Base-by-base conservation (phyloP, 1,140 invertebrate species). In the Maniola jurtina region DNA sequence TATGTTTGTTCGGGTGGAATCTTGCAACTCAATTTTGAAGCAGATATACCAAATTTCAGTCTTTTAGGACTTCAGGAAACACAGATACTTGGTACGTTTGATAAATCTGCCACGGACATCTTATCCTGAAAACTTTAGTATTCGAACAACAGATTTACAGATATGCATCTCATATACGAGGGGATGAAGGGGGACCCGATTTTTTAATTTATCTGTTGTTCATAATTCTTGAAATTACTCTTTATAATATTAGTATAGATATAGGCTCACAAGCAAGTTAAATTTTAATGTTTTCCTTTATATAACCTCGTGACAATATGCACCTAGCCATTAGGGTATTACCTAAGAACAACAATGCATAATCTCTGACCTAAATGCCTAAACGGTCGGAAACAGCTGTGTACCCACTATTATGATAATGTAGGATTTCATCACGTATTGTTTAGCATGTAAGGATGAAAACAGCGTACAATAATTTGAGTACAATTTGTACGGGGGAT, bases 341-440 rank as follows among this genome's bases (percentile, higher is more conserved):
- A 70, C 67, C 60, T 72, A 72, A 68, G 54, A 14, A 61, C 38
- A 33, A 71, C 67, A 66, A 72, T 65, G 65, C 68, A 73, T 73
- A 70, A 73, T 73, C 62, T 54, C 56, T 70, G 71, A 35, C 71
- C 71, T 73, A 70, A 70, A 70, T 73, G 65, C 58, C 48, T 61
- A 57, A 66, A 70, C 68, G 47, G 47, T 71, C 54, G 60, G 59
- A 66, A 38, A 14, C 48, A n/a, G 42, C 40, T 10, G 14, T 47
- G 58, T 47, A 60, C 16, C 6, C 25, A 5, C 33, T 50, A 58
- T 16, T 14, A 40, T 58, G 50, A 52, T 52, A 33, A 45, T 38
- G 36, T 40, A 57, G 34, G 40, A 58, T 61, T 67, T 62, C 59
- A 34, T 55, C 50, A 61, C 60, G 36, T 67, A 67, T 42, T 62